Conservation (phyloP, 2,797 vertebrate genomes). For the Falco columbarius region DNA sequence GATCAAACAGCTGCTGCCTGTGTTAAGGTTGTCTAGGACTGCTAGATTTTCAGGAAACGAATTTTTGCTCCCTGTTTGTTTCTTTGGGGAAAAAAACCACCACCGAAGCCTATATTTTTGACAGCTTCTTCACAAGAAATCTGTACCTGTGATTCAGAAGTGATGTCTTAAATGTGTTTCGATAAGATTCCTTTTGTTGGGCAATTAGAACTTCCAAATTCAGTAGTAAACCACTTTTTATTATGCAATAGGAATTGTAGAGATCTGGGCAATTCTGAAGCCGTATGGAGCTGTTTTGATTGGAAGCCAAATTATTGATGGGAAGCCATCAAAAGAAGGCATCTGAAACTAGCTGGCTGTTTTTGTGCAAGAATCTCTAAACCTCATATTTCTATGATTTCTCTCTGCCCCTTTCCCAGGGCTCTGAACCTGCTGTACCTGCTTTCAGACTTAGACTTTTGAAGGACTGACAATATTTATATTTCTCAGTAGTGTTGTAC, state of each 20-base stretch:
- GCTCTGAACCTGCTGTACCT: not conserved
- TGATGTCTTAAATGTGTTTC: constrained; percentile 27
- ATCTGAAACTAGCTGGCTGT: not conserved
- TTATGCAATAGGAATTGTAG: not conserved
- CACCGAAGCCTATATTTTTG: not conserved
- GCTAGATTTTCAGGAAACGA: not conserved
- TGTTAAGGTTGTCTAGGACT: not conserved
- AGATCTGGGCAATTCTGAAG: not conserved
- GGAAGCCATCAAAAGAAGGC: not conserved
- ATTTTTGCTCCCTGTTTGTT: not conserved
- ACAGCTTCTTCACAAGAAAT: constrained; percentile 5
- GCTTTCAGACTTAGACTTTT: not conserved
- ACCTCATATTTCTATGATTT: not conserved
- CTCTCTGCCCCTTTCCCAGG: not conserved
- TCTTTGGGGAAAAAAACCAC: not conserved
- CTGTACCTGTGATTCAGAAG: constrained; percentile 21
- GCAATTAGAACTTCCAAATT: not conserved
- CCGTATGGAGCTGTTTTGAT: not conserved
- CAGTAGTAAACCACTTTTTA: not conserved
- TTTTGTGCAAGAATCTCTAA: not conserved
- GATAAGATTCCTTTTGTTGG: constrained; percentile 36
- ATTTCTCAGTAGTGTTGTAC: not conserved
- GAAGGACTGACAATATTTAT: not conserved
- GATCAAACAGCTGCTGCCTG: not conserved
- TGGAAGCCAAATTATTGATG: not conserved